Base-by-base conservation (phyloP, 2,888 invertebrate genomes). In the Sinodicranocentrus sp. region DNA sequence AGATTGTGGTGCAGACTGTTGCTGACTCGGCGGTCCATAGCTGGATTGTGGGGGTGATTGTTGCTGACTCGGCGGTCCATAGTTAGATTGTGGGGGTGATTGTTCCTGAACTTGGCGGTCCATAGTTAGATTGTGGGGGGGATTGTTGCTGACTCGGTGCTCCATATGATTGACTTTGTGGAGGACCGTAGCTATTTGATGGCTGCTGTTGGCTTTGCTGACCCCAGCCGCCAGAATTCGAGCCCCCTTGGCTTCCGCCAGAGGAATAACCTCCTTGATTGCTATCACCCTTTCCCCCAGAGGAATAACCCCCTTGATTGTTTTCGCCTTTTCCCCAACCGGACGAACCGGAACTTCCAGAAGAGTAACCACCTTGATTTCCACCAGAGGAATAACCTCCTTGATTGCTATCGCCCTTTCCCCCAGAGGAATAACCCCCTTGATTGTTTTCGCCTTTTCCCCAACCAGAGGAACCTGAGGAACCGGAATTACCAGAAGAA, bases 181-280 rank as follows among this genome's bases (percentile, higher is more conserved):
- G 54, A 43, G 80, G 39, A 2, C 72, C 80, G 17, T 71, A 54
- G 61, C 65, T 71, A 15, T 17, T 43, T 15, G 59, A 70, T 3
- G 59, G 59, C 21, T 73, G 73, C 48, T 48, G 48, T n/a, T 48
- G 48, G 5, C 21, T 6, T 57, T 10, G 23, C 57, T 25, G 57
- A 19, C 10, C 61, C n/a, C 21, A 21, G n/a, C 48, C n/a, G 2
- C 65, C 67, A 43, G 39, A 44, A 44, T 21, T 68, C 54, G 13
- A 71, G 3, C 59, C 71, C 5, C 71, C 33, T 15, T n/a, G 17
- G 25, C 54, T 15, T 33, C 72, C 72, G 10, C 39, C 28, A 33
- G 33, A 25, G 8, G 13, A 15, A 13, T 33, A 54, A 1, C 72
- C 72, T 6, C 72, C 54, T 26, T 25, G 25, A n/a, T n/a, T n/a